Conservation (phyloP, 1,140 invertebrate species). For the Drosophila melanica region DNA sequence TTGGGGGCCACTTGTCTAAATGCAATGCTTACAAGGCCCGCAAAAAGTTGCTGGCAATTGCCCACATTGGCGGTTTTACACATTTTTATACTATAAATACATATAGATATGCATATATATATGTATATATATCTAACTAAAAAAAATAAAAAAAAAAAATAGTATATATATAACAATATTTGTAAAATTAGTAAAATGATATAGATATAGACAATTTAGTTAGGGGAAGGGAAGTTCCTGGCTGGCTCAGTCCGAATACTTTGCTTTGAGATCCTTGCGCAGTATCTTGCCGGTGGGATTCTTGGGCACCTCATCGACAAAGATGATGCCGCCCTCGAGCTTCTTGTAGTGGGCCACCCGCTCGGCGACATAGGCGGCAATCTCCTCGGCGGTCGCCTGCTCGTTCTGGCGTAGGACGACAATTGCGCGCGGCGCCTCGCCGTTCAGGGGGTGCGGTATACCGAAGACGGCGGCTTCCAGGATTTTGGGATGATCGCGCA, state of each 20-base stretch:
- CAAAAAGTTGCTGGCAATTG: slow-evolving; percentile 10
- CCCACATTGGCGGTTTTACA: slow-evolving; percentile 39
- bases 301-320: slow-evolving; percentile 89
- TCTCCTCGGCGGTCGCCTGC: slow-evolving; percentile 84
- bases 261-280: slow-evolving; percentile 86
- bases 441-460: slow-evolving; percentile 88
- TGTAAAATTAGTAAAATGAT: too few species aligned
- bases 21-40: slow-evolving; percentile 51
- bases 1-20: slow-evolving; percentile 43
- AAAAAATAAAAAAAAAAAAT: slow-evolving; percentile 48
- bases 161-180: slow-evolving; percentile 12
- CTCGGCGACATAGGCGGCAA: slow-evolving; percentile 86
- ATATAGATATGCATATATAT: slow-evolving; percentile 1
- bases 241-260: slow-evolving; percentile 69
- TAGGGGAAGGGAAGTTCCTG: slow-evolving; percentile 1
- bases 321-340: slow-evolving; percentile 87
- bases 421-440: slow-evolving; percentile 91
- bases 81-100: neutral
- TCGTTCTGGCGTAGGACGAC: slow-evolving; percentile 85
- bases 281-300: slow-evolving; percentile 91
- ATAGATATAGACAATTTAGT: too few species aligned
- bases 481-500: slow-evolving; percentile 90
- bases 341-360: slow-evolving; percentile 89
- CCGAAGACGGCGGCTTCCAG: slow-evolving; percentile 93
- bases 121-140: too few species aligned